Evolutionary conservation across 2,888 invertebrate species (phyloP), one percentile per base, ranked within the genome.

Genomic region (Tineola bisselliella): DNA sequence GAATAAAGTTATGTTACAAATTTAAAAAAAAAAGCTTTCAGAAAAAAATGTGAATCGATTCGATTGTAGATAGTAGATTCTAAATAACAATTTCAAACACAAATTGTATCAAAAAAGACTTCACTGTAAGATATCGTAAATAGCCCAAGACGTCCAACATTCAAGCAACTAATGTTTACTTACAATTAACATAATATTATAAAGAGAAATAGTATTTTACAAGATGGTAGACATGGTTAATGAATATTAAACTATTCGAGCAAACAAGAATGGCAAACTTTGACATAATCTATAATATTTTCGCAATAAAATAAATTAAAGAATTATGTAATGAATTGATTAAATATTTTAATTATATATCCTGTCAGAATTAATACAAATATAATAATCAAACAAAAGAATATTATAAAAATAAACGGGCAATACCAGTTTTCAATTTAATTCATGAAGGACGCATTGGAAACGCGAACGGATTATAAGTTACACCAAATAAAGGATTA

Each of bases 401-500:
- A n/a, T n/a, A n/a, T 48, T 17, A 17, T 48, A 25, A 5, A 25
- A 25, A 54, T 54, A 54, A 52, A 54, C 12, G 18, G 13, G 13
- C 25, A 25, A 25, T 18, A 33, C 58, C n/a, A 58, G 58, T n/a
- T 15, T n/a, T n/a, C n/a, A n/a, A 33, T 58, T 15, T 33, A 4
- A 58, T 33, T 33, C 31, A 17, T 75, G 77, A 82, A 82, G 81
- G 82, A 77, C 80, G 69, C 66, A 65, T 63, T 57, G 64, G 70
- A 13, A 72, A 83, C 81, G 79, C 78, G 73, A 64, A 64, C 65
- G 66, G 84, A 79, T 66, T 84, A 79, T 77, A 78, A 84, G 78
- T 71, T 63, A 66, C 62, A 62, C 15, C 33, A 58, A 54, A 54
- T 54, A 54, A 18, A 18, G 10, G 33, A 58, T 15, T 25, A 31